phyloP scores from a whole-genome alignment of 2,113 vertebrate species.

The Microtus montanus region DNA sequence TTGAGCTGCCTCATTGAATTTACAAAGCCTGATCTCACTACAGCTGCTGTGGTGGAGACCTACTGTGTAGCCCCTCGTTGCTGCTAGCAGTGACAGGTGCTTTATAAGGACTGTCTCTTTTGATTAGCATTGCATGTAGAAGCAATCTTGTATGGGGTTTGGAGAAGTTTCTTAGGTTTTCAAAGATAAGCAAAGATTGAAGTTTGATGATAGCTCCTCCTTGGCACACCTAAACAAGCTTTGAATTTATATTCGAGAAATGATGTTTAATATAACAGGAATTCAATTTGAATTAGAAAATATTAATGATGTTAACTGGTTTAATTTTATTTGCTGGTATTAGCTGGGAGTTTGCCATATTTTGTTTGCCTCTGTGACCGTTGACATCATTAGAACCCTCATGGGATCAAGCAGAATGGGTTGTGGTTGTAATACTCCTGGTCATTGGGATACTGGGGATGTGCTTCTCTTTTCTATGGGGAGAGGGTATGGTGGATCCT shows the following conservation, averaged over 20 bases:
- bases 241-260: constrained; percentile 45
- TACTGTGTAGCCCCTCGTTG: constrained; percentile 12
- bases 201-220: constrained; percentile 38
- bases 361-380: constrained; percentile 39
- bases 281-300: constrained; percentile 46
- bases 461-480: background rate
- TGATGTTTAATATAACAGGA: constrained; percentile 43
- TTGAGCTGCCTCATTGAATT: constrained; percentile 56
- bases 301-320: constrained; percentile 28
- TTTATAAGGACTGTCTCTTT: constrained; percentile 55
- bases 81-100: constrained; percentile 49
- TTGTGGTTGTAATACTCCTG: background rate
- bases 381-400: constrained; percentile 12
- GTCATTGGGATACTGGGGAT: background rate
- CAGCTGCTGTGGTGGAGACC: constrained; percentile 58
- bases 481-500: background rate
- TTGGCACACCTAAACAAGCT: constrained; percentile 37
- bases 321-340: constrained; percentile 54
- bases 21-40: constrained; percentile 7
- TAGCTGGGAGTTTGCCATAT: constrained; percentile 35
- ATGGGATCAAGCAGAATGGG: background rate
- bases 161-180: constrained; percentile 53
- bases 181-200: constrained; percentile 52
- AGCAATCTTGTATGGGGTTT: constrained; percentile 22
- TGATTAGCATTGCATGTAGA: constrained; percentile 43